Conservation (phyloP, 2,797 vertebrate species). For the Pristis pectinata region DNA sequence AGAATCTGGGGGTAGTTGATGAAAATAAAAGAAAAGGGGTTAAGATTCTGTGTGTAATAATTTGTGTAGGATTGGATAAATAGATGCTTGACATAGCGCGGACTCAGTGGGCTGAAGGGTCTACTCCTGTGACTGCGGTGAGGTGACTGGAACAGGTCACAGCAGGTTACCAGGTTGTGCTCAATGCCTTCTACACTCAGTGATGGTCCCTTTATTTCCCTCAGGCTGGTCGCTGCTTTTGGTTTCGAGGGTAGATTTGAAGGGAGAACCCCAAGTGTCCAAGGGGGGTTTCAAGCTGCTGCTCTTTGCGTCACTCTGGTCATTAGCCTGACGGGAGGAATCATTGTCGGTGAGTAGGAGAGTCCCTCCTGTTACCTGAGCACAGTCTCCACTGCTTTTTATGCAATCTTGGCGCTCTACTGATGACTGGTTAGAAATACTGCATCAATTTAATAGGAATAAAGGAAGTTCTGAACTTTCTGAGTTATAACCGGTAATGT, state of each 20-base stretch:
- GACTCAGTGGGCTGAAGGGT: too few relatives aligned
- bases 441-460: background rate
- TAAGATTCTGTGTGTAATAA: too few relatives aligned
- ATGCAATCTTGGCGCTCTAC: too few relatives aligned
- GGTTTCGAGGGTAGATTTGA: slow-evolving; percentile 51
- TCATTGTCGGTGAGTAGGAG: slow-evolving; percentile 70
- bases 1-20: too few relatives aligned
- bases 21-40: too few relatives aligned
- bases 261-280: slow-evolving; percentile 49
- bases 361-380: background rate
- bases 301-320: slow-evolving; percentile 75
- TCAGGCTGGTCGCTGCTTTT: slow-evolving; percentile 65
- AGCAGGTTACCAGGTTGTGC: background rate
- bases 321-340: slow-evolving; percentile 80
- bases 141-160: too few relatives aligned
- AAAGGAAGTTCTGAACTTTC: too few relatives aligned
- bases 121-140: too few relatives aligned
- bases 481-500: too few relatives aligned
- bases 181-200: background rate
- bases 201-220: background rate
- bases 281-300: slow-evolving; percentile 81
- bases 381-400: background rate
- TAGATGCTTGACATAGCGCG: too few relatives aligned
- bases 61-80: too few relatives aligned
- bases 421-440: background rate